phyloP scores from a whole-genome alignment of 1,140 invertebrate genomes.

The Trichonephila inaurata region DNA sequence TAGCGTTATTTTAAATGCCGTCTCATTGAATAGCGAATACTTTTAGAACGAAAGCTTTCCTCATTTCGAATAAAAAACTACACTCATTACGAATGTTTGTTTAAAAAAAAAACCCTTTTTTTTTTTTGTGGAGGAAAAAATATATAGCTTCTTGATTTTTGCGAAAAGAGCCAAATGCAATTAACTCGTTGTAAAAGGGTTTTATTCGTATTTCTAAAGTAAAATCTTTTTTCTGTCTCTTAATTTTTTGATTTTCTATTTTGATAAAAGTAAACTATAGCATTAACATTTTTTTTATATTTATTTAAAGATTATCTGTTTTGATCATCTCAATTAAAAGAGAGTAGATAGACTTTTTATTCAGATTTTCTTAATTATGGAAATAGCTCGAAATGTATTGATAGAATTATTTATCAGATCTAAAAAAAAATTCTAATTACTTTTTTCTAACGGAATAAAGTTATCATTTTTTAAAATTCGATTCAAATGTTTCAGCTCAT shows the following conservation, averaged over 20 bases:
- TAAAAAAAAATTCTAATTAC: too few relatives aligned
- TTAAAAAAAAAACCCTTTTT: conserved; percentile 15
- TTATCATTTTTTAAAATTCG: too few relatives aligned
- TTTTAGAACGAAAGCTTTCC: not conserved
- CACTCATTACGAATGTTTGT: conserved; percentile 33
- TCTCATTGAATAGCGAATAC: not conserved
- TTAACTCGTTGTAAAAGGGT: conserved; percentile 22
- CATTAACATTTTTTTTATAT: too few relatives aligned
- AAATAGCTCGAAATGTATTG: too few relatives aligned
- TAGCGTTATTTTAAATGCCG: conserved; percentile 41
- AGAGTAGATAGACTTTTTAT: too few relatives aligned
- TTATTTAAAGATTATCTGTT: too few relatives aligned
- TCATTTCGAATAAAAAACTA: not conserved
- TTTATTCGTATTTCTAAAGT: not conserved
- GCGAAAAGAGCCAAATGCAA: conserved; percentile 24
- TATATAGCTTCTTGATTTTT: not conserved
- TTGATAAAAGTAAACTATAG: not conserved
- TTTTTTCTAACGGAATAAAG: too few relatives aligned
- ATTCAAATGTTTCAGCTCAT: too few relatives aligned
- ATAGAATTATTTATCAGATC: too few relatives aligned
- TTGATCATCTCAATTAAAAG: too few relatives aligned
- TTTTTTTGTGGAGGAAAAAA: not conserved
- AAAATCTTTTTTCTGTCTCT: not conserved
- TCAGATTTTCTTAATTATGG: too few relatives aligned
- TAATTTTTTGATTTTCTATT: not conserved